Evolutionary conservation across 2,113 vertebrate species (phyloP).

Genomic region (Myocastor coypus): DNA sequence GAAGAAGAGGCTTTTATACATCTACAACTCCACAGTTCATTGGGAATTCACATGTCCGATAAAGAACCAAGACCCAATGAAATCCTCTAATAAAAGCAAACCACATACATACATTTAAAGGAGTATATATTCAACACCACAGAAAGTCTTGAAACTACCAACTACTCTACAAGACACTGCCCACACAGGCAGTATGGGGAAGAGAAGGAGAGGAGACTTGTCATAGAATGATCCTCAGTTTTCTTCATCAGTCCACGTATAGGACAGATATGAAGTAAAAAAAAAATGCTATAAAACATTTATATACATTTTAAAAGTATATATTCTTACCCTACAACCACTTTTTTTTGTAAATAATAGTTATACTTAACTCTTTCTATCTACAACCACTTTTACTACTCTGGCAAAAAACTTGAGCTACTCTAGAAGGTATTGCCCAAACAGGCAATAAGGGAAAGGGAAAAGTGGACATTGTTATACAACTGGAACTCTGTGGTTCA

Average conservation of each 20-base stretch:
- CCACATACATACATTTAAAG: not conserved
- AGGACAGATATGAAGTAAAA: not conserved
- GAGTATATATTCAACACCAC: not conserved
- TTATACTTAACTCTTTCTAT: too few species aligned
- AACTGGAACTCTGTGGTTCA: constrained; percentile 29
- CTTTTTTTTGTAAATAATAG: too few species aligned
- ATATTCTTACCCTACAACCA: not conserved
- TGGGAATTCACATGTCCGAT: not conserved
- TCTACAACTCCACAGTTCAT: not conserved
- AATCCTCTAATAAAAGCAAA: not conserved
- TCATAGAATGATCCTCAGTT: not conserved
- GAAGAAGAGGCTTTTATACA: not conserved
- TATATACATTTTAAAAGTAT: constrained; percentile 1
- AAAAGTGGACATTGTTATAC: constrained; percentile 48
- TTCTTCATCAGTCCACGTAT: not conserved
- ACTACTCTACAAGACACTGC: not conserved
- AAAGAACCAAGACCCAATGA: not conserved
- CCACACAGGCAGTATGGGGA: not conserved
- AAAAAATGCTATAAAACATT: constrained; percentile 19
- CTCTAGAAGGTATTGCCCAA: not conserved
- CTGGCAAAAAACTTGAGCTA: not conserved
- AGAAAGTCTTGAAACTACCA: not conserved
- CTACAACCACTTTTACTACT: not conserved
- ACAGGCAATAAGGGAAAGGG: constrained; percentile 4
- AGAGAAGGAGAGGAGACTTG: not conserved